A percentile compares a stretch with the other conserved stretches of the same genome.
These are phyloP conservation scores for Rhabditoides inermis DNA, from an alignment of 2,888 invertebrate genomes.

Conservation along the genomic window DNA sequence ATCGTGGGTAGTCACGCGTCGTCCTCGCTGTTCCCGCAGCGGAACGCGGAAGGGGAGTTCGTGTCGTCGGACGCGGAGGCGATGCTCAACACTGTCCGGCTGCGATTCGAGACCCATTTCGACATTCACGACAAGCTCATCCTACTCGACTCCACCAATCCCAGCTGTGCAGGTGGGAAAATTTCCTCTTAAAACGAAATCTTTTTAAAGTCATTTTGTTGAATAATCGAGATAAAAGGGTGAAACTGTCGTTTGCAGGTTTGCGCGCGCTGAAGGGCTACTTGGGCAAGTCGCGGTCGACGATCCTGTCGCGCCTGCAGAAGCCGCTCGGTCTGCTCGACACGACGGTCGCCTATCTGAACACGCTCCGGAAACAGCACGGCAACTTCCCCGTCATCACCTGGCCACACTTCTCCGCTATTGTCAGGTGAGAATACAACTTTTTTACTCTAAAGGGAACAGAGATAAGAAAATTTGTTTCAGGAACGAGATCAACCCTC, in stretches of 20 bases:
- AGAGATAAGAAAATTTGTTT: slow-evolving; percentile 4
- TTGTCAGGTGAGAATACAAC: slow-evolving; percentile 52
- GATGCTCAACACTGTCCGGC: slow-evolving; percentile 53
- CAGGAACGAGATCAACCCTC: slow-evolving; percentile 61
- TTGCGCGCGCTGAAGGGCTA: slow-evolving; percentile 58
- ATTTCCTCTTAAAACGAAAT: not conserved
- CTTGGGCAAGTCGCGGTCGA: slow-evolving; percentile 58
- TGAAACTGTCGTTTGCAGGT: not conserved
- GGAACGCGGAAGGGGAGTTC: slow-evolving; percentile 54
- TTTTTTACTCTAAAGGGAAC: not conserved
- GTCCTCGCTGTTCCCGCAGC: slow-evolving; percentile 22
- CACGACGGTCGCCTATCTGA: slow-evolving; percentile 53
- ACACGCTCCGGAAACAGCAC: slow-evolving; percentile 59
- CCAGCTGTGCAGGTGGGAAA: slow-evolving; percentile 63
- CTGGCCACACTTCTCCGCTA: slow-evolving; percentile 59
- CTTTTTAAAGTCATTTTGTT: not conserved
- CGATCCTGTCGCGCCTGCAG: slow-evolving; percentile 56
- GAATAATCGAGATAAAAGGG: not conserved
- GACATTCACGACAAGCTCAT: slow-evolving; percentile 61
- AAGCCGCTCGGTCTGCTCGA: slow-evolving; percentile 62
- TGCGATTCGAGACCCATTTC: slow-evolving; percentile 60
- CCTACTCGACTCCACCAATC: slow-evolving; percentile 63
- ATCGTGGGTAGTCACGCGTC: slow-evolving; percentile 63
- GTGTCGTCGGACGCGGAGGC: slow-evolving; percentile 60
- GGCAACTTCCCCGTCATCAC: slow-evolving; percentile 63